Evolutionary conservation across 2,113 vertebrate genomes (phyloP).

Genomic region (Scalopus aquaticus): DNA sequence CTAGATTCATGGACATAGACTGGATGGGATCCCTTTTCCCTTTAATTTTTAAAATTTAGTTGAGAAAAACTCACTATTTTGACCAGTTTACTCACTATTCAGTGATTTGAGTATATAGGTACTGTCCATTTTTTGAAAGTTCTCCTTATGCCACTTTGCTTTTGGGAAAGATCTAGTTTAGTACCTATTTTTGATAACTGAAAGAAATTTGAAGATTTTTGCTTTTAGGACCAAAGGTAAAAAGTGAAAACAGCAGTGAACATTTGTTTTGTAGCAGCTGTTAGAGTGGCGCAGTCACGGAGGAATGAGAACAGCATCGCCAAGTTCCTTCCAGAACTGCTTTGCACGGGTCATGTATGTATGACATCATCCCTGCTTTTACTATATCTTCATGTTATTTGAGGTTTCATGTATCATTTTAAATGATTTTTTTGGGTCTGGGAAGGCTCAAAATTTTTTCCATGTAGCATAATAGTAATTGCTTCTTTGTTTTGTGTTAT

Average conservation of each 20-base stretch:
- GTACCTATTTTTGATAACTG: not conserved
- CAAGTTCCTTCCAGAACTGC: not conserved
- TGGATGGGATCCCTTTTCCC: not conserved
- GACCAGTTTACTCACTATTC: not conserved
- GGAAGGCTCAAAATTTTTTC: not conserved
- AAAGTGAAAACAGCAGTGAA: not conserved
- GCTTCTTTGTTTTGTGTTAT: not conserved
- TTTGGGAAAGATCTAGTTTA: not conserved
- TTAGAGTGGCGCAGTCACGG: not conserved
- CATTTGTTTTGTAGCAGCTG: not conserved
- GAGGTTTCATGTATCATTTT: not conserved
- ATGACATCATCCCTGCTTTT: not conserved
- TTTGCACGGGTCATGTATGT: not conserved
- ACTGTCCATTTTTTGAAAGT: not conserved
- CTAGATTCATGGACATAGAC: not conserved
- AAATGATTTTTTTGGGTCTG: too few relatives aligned
- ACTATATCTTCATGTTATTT: not conserved
- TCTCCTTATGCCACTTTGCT: not conserved
- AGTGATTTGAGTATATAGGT: not conserved
- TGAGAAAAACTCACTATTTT: conserved; percentile 6
- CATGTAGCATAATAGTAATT: not conserved
- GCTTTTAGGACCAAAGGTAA: not conserved
- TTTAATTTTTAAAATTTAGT: not conserved
- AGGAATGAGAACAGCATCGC: not conserved
- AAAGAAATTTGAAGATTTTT: not conserved